These are phyloP conservation scores for Thalassarche chlororhynchos DNA, from an alignment of 2,113 vertebrate species.

Conservation along the genomic window DNA sequence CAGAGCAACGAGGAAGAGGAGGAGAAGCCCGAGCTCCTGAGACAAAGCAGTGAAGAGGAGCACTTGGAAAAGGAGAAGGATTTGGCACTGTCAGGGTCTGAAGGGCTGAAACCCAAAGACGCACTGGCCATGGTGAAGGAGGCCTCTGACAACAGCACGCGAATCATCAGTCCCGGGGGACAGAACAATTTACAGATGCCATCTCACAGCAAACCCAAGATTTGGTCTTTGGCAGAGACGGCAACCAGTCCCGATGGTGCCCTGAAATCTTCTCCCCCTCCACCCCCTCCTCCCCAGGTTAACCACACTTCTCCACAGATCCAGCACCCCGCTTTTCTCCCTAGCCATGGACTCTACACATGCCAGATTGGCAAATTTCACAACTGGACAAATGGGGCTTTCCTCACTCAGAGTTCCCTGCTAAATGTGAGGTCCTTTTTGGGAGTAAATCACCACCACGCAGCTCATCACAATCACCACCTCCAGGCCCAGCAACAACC, in stretches of 20 bases:
- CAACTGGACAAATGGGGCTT: constrained; percentile 98
- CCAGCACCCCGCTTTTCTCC: constrained; percentile 95
- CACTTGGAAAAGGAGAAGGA: constrained; percentile 83
- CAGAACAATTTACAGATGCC: constrained; percentile 85
- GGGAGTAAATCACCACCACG: constrained; percentile 88
- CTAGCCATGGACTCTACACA: constrained; percentile 98
- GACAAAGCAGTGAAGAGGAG: constrained; percentile 72
- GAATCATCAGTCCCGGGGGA: constrained; percentile 84
- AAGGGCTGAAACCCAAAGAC: constrained; percentile 86
- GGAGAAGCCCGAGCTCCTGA: constrained; percentile 83
- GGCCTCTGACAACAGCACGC: constrained; percentile 81
- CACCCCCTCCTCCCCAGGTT: constrained; percentile 76
- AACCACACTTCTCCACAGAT: constrained; percentile 83
- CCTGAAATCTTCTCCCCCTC: constrained; percentile 87
- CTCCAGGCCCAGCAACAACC: constrained; percentile 81
- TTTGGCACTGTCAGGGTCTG: constrained; percentile 80
- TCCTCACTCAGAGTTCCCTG: constrained; percentile 94
- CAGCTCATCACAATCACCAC: constrained; percentile 75
- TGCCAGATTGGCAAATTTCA: constrained; percentile 99
- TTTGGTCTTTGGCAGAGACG: constrained; percentile 98
- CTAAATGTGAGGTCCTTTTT: constrained; percentile 95
- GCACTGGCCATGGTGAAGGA: constrained; percentile 84
- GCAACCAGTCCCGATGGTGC: constrained; percentile 94
- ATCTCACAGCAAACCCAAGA: constrained; percentile 94
- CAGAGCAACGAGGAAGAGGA: constrained; percentile 97